A percentile compares a stretch with the other conserved stretches of the same genome.
Evolutionary conservation across 2,113 vertebrate genomes (phyloP).

Genomic region (Romanogobio albipinnatus): DNA sequence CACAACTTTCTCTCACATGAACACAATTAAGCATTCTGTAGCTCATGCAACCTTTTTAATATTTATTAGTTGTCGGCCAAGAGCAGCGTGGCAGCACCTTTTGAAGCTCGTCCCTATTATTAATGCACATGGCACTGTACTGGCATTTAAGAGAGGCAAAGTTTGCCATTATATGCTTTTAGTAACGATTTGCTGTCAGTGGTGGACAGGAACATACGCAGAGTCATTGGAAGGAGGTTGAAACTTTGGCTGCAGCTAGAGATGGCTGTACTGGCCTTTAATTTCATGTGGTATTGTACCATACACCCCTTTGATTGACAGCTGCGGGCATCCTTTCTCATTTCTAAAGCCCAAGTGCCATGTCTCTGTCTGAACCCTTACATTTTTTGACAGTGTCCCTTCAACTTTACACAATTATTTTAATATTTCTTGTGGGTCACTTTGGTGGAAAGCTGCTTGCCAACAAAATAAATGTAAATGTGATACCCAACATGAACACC

Average conservation of each 20-base stretch:
- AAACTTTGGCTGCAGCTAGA: constrained; percentile 12
- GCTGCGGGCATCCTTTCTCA: neutral
- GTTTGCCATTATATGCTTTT: constrained; percentile 71
- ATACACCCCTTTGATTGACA: constrained; percentile 1
- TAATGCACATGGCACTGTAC: constrained; percentile 57
- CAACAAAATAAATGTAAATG: constrained; percentile 5
- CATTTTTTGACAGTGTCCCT: neutral
- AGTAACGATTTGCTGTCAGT: constrained; percentile 78
- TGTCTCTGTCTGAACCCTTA: constrained; percentile 34
- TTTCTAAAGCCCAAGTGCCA: constrained; percentile 10
- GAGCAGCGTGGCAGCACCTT: constrained; percentile 47
- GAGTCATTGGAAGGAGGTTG: constrained; percentile 51
- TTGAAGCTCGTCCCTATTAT: constrained; percentile 58
- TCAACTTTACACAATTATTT: neutral
- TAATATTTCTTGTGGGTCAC: constrained; percentile 3
- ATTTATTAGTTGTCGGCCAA: constrained; percentile 65
- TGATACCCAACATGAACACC: neutral
- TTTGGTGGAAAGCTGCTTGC: constrained; percentile 12
- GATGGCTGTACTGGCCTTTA: neutral
- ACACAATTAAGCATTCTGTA: constrained; percentile 61
- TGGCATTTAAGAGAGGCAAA: constrained; percentile 65
- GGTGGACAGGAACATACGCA: constrained; percentile 50
- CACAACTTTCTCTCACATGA: constrained; percentile 49
- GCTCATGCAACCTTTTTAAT: constrained; percentile 60
- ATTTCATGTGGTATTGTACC: neutral